Evolutionary conservation across 1,140 invertebrate genomes (phyloP).

Genomic region (Sarcophaga bullata): DNA sequence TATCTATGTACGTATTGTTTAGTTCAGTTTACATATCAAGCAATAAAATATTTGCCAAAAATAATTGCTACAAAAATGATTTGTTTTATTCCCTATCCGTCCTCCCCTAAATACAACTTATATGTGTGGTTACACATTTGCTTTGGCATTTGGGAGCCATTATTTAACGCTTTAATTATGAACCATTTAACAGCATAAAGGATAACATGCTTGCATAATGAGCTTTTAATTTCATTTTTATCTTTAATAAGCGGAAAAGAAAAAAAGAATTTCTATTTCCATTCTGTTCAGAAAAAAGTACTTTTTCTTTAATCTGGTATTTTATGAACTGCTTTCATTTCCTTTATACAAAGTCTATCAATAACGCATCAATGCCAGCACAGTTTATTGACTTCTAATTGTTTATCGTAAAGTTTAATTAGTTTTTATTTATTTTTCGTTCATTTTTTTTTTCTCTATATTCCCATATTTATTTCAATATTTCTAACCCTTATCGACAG

Average conservation of each 20-base stretch:
- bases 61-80: too few species aligned
- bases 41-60: too few species aligned
- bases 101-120: too few species aligned
- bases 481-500: background rate
- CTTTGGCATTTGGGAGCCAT: background rate
- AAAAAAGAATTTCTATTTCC: too few species aligned
- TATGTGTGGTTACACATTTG: too few species aligned
- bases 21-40: too few species aligned
- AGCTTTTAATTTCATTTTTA: background rate
- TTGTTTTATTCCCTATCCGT: too few species aligned
- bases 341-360: background rate
- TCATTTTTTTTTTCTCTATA: background rate
- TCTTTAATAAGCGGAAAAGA: too few species aligned
- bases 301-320: too few species aligned
- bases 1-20: too few species aligned
- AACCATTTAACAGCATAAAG: slow-evolving; percentile 17
- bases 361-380: background rate
- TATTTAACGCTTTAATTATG: slow-evolving; percentile 22
- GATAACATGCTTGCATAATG: background rate
- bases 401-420: slow-evolving; percentile 15
- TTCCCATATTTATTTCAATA: background rate
- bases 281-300: too few species aligned
- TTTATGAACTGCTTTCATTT: background rate
- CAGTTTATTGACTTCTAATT: background rate
- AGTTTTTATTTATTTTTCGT: background rate